These are phyloP conservation scores for Macroteleia sp. DNA, from an alignment of 2,888 invertebrate genomes.

Conservation along the genomic window DNA sequence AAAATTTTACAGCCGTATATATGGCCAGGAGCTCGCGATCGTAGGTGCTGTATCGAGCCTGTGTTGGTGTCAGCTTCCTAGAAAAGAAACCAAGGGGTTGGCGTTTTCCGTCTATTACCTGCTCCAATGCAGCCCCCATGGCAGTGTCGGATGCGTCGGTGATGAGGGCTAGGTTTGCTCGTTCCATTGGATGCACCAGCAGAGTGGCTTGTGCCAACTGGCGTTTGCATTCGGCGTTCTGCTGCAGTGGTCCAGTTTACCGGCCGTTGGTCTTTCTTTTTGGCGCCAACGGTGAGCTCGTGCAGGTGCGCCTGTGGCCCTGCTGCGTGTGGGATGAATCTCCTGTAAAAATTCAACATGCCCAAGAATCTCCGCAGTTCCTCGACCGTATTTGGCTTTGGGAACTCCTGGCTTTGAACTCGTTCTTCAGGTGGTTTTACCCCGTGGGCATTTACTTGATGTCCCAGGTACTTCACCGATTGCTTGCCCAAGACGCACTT, in stretches of 20 bases:
- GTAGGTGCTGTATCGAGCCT: constrained; percentile 29
- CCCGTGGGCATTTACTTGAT: not conserved
- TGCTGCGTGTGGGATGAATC: constrained; percentile 1
- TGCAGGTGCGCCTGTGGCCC: not conserved
- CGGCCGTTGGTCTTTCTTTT: constrained; percentile 11
- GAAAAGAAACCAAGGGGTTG: constrained; percentile 48
- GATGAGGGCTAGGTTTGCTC: too few species aligned
- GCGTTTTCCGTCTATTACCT: not conserved
- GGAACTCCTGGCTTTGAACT: not conserved
- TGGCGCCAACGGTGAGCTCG: not conserved
- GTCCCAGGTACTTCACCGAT: not conserved
- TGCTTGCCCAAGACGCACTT: not conserved
- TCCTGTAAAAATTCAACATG: constrained; percentile 4
- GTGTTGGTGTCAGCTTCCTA: not conserved
- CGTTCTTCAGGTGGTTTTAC: not conserved
- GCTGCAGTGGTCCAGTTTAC: not conserved
- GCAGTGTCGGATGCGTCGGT: too few species aligned
- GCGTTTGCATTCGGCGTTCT: not conserved
- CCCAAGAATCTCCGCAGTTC: not conserved
- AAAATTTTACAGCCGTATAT: constrained; percentile 21
- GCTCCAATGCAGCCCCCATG: constrained; percentile 44
- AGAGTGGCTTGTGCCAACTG: constrained; percentile 38
- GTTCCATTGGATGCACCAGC: constrained; percentile 32
- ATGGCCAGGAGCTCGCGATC: constrained; percentile 41
- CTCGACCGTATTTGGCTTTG: not conserved